phyloP scores from a whole-genome alignment of 1,140 invertebrate genomes.

The Hyles vespertilio region DNA sequence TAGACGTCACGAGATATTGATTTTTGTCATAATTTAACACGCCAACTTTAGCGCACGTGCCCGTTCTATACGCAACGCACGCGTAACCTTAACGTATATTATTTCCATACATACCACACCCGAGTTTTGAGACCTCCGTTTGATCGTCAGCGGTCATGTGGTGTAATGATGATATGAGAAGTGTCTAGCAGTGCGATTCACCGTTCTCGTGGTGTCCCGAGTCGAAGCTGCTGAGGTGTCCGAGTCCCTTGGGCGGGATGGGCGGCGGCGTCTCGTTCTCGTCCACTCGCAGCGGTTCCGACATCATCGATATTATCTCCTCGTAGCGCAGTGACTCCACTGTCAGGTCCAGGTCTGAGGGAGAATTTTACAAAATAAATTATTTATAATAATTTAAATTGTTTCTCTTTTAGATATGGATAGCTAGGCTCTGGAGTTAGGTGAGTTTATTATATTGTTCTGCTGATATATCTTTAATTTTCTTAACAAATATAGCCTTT shows the following conservation, averaged over 20 bases:
- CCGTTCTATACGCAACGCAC: no score
- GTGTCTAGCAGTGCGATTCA: constrained; percentile 53
- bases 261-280: constrained; percentile 60
- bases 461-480: no score
- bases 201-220: constrained; percentile 65
- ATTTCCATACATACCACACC: neutral
- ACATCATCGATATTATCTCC: constrained; percentile 70
- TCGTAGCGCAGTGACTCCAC: constrained; percentile 62
- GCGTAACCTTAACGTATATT: no score
- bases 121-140: neutral
- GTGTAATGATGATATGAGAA: neutral
- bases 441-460: no score
- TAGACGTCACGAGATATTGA: no score
- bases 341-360: constrained; percentile 55
- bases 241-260: constrained; percentile 62
- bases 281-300: constrained; percentile 54
- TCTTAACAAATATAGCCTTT: no score
- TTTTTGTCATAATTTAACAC: no score
- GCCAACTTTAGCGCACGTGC: no score
- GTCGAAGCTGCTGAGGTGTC: constrained; percentile 65
- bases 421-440: no score
- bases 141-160: neutral
- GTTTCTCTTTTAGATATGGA: neutral
- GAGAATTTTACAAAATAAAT: neutral
- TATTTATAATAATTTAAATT: neutral